These are phyloP conservation scores for Brachionus koreanus DNA, from an alignment of 1,140 invertebrate genomes.

Conservation along the genomic window DNA sequence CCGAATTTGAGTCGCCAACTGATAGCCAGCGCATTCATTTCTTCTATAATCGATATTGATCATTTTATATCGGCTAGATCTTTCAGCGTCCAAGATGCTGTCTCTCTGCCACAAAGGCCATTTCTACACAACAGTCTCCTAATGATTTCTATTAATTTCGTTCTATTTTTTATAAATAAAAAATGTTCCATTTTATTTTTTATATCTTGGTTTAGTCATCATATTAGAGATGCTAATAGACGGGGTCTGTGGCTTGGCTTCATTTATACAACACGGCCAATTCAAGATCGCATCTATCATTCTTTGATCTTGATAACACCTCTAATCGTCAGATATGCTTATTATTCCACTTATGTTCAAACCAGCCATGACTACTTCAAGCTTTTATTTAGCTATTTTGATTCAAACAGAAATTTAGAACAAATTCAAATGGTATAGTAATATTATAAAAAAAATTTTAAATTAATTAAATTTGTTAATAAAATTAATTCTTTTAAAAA, in stretches of 20 bases:
- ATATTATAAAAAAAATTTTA: too few species aligned
- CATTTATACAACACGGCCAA: slow-evolving; percentile 48
- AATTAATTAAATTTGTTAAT: too few species aligned
- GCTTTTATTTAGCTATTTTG: neutral
- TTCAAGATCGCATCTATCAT: slow-evolving; percentile 42
- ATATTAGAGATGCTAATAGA: slow-evolving; percentile 51
- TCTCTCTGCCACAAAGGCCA: slow-evolving; percentile 48
- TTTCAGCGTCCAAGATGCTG: slow-evolving; percentile 48
- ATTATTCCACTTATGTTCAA: slow-evolving; percentile 4
- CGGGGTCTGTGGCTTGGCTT: slow-evolving; percentile 52
- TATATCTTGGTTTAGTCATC: slow-evolving; percentile 51
- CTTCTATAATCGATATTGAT: slow-evolving; percentile 51
- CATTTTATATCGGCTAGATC: slow-evolving; percentile 53
- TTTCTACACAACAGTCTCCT: slow-evolving; percentile 51
- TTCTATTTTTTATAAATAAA: slow-evolving; percentile 39
- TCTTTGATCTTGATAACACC: neutral
- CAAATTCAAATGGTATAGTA: slow-evolving; percentile 1
- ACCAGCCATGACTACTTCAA: neutral
- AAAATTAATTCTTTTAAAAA: neutral
- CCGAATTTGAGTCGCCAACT: slow-evolving; percentile 40
- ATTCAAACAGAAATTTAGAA: neutral
- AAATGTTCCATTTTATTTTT: slow-evolving; percentile 46
- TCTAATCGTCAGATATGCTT: neutral
- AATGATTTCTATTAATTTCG: slow-evolving; percentile 45
- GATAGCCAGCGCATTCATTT: slow-evolving; percentile 48